Evolutionary conservation across 1,140 invertebrate genomes (phyloP).

Genomic region (Hycleus phaleratus): DNA sequence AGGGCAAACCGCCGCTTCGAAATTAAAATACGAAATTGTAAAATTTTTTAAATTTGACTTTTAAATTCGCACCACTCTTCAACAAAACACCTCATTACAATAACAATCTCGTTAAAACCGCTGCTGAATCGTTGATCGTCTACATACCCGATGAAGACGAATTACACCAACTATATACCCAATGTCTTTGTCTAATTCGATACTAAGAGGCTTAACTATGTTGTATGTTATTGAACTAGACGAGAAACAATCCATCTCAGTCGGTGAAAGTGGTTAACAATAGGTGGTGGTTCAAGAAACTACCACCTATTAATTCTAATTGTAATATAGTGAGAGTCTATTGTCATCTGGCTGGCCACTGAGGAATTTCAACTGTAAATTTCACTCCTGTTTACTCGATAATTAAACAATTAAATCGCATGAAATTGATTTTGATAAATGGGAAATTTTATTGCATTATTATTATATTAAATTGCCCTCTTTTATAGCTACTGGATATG

Average conservation of each 20-base stretch:
- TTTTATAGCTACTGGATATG: background rate
- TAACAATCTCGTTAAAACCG: slow-evolving; percentile 5
- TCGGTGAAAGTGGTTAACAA: background rate
- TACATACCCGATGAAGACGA: slow-evolving; percentile 7
- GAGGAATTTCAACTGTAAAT: slow-evolving; percentile 15
- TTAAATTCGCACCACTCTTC: no score
- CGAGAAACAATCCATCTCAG: slow-evolving; percentile 14
- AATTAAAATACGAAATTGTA: background rate
- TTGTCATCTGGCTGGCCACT: slow-evolving; percentile 5
- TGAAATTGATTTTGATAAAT: no score
- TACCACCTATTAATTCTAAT: no score
- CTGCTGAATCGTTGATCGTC: slow-evolving; percentile 1
- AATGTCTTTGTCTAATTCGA: background rate
- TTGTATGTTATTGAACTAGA: slow-evolving; percentile 15
- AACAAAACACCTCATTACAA: background rate
- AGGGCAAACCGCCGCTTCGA: background rate
- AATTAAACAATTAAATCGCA: slow-evolving; percentile 14
- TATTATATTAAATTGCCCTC: no score
- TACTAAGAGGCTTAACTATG: slow-evolving; percentile 14
- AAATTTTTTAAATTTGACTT: no score
- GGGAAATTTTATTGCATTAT: no score
- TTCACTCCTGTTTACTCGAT: slow-evolving; percentile 17
- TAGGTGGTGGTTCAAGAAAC: no score
- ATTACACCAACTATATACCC: background rate
- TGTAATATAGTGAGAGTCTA: background rate